Base-by-base conservation (phyloP, 2,888 invertebrate genomes). In the Lepidonotus clava region DNA sequence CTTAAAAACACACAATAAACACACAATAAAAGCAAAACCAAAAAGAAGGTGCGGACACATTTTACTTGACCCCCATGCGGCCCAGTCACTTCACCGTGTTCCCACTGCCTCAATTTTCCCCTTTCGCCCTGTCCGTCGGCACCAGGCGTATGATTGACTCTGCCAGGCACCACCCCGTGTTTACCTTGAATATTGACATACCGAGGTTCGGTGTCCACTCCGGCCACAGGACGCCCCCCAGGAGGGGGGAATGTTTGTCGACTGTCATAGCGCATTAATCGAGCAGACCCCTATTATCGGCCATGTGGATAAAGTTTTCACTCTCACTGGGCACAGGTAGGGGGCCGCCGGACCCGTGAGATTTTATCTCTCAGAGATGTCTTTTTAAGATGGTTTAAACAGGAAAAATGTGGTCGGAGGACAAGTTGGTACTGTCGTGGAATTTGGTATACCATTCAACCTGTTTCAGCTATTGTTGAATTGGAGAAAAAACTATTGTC, bases 231-330 rank as follows among this genome's bases (percentile, higher is more conserved):
- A 80, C 46, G 32, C 24, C 41, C 41, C 28, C 28, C 36, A 18
- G 21, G 5, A 24, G 5, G 36, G 21, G 21, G 0, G 36, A 41
- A 5, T 80, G 80, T 80, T 80, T 80, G 46, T 80, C 28, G 14
- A 28, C 80, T 80, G 80, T 80, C 80, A 80, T 80, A 41, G 28
- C 32, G 51, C 46, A 34, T 80, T 51, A 80, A n/a, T 18, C 46
- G 46, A 28, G 46, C 21, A 80, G 80, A 46, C 80, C 14, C 80
- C 41, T 28, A 80, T 80, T 80, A 80, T 80, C 46, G 80, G 46
- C 46, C 80, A 51, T 24, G 21, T 24, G 51, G 5, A 41, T 32
- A 41, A 80, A 32, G 38, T 11, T 38, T 28, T 11, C 28, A 14
- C 71, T 14, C 71, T 1, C 36, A 21, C 38, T 24, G 24, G 14